Evolutionary conservation across 2,888 invertebrate species (phyloP).

Genomic region (Harpalus rufipes): DNA sequence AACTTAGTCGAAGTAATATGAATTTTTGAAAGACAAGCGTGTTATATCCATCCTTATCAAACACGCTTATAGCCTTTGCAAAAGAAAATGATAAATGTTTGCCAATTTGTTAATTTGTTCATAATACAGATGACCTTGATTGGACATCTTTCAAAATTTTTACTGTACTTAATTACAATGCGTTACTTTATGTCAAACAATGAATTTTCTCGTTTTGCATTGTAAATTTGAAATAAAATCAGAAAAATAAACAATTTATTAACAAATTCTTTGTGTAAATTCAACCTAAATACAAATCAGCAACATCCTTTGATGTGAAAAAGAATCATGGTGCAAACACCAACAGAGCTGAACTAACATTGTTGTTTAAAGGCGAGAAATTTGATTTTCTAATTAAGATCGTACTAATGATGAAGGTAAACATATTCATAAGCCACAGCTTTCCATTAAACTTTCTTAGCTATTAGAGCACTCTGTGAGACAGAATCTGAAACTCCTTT

Average conservation of each 20-base stretch:
- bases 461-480: slow-evolving; percentile 50
- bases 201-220: not conserved
- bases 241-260: not conserved
- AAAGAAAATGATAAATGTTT: no score
- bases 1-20: no score
- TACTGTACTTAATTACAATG: no score
- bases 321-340: not conserved
- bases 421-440: slow-evolving; percentile 53
- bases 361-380: slow-evolving; percentile 46
- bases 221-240: not conserved
- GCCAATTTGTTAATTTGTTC: no score
- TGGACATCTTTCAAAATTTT: no score
- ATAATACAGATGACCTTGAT: no score
- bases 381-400: slow-evolving; percentile 58
- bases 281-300: not conserved
- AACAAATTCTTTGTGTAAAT: not conserved
- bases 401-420: slow-evolving; percentile 45
- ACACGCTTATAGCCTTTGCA: no score
- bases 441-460: slow-evolving; percentile 14
- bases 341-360: not conserved
- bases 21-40: no score
- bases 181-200: no score
- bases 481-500: not conserved
- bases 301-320: not conserved
- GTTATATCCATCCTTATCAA: no score